Conservation (phyloP, 2,113 vertebrate species). For the Pavo muticus region DNA sequence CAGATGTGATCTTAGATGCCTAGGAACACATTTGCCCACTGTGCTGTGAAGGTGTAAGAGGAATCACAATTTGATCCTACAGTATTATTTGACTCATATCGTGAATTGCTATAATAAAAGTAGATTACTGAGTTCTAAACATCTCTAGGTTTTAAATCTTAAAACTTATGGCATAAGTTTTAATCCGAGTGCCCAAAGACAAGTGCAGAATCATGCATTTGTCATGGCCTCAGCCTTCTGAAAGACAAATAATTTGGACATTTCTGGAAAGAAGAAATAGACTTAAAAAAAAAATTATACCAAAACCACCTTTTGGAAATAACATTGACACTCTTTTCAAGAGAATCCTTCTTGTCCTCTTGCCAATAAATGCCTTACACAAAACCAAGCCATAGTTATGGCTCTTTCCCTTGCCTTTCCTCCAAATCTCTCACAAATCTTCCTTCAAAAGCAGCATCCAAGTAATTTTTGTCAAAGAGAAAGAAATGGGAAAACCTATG, state of each 20-base stretch:
- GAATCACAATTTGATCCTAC: neutral
- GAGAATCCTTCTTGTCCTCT: neutral
- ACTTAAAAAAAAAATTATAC: neutral
- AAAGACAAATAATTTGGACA: neutral
- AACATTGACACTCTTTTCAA: neutral
- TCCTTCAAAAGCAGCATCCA: neutral
- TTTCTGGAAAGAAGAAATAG: slow-evolving; percentile 6
- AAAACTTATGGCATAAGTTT: neutral
- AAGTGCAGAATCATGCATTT: neutral
- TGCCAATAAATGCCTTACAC: neutral
- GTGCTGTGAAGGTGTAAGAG: neutral
- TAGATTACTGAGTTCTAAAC: neutral
- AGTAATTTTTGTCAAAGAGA: slow-evolving; percentile 12
- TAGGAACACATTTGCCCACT: neutral
- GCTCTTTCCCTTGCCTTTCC: neutral
- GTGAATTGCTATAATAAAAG: neutral
- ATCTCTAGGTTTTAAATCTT: neutral
- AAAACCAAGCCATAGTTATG: neutral
- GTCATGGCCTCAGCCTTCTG: neutral
- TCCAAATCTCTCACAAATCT: neutral
- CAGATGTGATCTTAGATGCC: neutral
- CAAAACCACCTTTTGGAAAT: neutral
- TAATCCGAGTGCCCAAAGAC: neutral
- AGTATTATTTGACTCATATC: neutral
- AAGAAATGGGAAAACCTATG: neutral